A percentile compares a stretch with the other conserved stretches of the same genome.
Conservation (phyloP, 2,888 invertebrate genomes). For the Drosophila algonquin region DNA sequence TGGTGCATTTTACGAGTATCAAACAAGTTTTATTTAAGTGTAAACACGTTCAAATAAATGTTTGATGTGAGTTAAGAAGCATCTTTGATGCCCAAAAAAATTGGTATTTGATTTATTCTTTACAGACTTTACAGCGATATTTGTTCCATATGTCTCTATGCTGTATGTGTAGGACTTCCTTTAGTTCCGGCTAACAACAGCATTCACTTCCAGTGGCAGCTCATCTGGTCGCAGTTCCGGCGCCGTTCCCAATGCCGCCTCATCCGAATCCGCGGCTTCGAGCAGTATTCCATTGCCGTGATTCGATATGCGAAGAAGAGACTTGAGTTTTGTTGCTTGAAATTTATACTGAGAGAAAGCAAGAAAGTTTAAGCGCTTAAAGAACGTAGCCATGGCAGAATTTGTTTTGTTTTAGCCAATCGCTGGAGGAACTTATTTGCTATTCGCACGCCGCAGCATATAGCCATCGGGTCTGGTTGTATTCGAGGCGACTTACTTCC, state of each 20-base stretch:
- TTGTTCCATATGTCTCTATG: too few relatives aligned
- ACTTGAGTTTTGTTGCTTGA: conserved; percentile 82
- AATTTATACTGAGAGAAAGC: conserved; percentile 79
- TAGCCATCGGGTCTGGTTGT: conserved; percentile 72
- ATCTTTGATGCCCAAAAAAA: conserved; percentile 1
- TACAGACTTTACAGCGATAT: too few relatives aligned
- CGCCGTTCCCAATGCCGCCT: conserved; percentile 5
- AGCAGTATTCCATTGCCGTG: conserved; percentile 65
- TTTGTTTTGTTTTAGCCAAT: not conserved
- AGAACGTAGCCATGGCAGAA: not conserved
- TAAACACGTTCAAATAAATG: conserved; percentile 51
- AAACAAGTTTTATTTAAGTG: conserved; percentile 37
- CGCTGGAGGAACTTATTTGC: not conserved
- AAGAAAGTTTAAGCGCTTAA: not conserved
- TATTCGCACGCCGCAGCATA: conserved; percentile 58
- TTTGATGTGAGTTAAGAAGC: conserved; percentile 61
- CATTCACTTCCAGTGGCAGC: conserved; percentile 79
- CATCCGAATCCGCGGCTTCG: conserved; percentile 23
- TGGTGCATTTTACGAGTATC: conserved; percentile 15
- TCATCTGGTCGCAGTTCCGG: conserved; percentile 48
- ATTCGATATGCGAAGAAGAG: conserved; percentile 78
- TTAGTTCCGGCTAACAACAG: conserved; percentile 73
- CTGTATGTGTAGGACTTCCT: not conserved
- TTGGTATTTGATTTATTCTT: not conserved
- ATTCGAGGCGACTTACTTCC: conserved; percentile 80